Base-by-base conservation (phyloP, 2,113 vertebrate species). In the Nibea coibor region DNA sequence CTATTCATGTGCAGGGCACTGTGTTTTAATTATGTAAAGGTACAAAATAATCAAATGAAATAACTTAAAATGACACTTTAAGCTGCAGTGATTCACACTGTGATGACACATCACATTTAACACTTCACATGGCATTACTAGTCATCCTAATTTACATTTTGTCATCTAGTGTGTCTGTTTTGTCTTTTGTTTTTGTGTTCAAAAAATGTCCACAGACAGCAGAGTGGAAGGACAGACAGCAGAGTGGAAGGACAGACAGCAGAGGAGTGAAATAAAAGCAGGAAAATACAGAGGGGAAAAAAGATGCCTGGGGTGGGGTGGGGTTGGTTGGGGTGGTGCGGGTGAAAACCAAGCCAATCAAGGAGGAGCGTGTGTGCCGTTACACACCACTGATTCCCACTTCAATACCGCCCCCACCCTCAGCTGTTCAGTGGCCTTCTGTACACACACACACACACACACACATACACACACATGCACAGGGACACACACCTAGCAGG, bases 311-410 rank as follows among this genome's bases (percentile, higher is more conserved):
- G 56, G 31, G 26, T 59, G 42, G 42, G 48, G 39, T 24, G 65
- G 39, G 31, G 31, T 35, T n/a, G 39, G 54, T 22, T 59, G 42
- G 42, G 48, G 39, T 24, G 65, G 42, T 50, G 72, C 35, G 58
- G 80, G 22, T 48, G 63, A 59, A 72, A 87, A 81, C 4, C 0
- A 4, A 81, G 77, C 63, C 84, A 89, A 78, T 88, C 71, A 80
- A 74, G 63, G 31, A 3, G n/a, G 79, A 67, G 69, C 39, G 43
- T 86, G 72, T 81, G 81, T 76, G 69, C 56, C 19, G 78, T 83
- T 76, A 85, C 82, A 87, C 89, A 73, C 78, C 80, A 82, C 58
- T 84, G 70, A 80, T 65, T 87, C 79, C 81, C 78, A 22, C 83
- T 85, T 81, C 76, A 80, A 67, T 81, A 73, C 78, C 17, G 17